These are phyloP conservation scores for Plebejus melissa DNA, from an alignment of 2,888 invertebrate species.

Conservation along the genomic window DNA sequence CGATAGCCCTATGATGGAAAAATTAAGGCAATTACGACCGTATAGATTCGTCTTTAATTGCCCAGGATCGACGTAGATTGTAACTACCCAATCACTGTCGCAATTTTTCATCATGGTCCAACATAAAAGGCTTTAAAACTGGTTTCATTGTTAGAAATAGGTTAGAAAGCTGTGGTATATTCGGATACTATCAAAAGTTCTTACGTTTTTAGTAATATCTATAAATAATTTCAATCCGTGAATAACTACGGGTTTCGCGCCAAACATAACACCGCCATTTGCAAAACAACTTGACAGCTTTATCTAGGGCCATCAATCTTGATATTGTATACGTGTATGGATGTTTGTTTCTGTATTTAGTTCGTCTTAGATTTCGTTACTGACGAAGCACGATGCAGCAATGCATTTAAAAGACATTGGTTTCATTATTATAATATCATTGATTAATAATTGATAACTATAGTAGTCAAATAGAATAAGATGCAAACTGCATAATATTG, in stretches of 20 bases:
- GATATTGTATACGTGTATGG: neutral
- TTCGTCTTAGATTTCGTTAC: neutral
- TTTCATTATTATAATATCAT: no score
- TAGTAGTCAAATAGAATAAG: no score
- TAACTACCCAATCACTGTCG: neutral
- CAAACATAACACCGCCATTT: neutral
- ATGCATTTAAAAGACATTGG: no score
- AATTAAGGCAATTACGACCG: no score
- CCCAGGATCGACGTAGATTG: no score
- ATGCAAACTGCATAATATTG: no score
- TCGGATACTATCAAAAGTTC: conserved; percentile 1
- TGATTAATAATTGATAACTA: no score
- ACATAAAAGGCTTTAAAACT: neutral
- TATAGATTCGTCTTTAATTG: no score
- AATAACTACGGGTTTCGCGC: conserved; percentile 1
- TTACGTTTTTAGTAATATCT: conserved; percentile 7
- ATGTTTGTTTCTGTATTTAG: neutral
- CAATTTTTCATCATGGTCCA: neutral
- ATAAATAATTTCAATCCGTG: conserved; percentile 13
- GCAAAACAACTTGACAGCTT: conserved; percentile 5
- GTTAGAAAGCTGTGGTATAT: neutral
- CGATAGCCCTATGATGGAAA: no score
- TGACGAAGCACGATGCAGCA: no score
- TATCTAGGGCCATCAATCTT: neutral
- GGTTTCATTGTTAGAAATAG: neutral